Conservation (phyloP, 2,113 vertebrate genomes). For the Lanius ludovicianus region DNA sequence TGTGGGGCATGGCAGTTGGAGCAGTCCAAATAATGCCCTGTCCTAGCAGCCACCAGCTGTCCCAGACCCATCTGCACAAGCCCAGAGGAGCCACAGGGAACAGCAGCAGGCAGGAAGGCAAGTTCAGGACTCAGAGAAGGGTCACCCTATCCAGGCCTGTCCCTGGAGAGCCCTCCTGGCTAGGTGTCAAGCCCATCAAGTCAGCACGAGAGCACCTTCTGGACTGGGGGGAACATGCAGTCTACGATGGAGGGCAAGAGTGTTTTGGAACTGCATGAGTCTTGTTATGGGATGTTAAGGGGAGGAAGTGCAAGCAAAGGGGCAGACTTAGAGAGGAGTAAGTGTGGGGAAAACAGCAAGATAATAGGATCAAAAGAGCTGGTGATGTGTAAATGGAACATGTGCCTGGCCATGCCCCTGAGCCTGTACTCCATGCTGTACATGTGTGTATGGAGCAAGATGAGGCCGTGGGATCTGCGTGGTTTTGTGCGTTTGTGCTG, state of each 20-base stretch:
- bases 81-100: not conserved
- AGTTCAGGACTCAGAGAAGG: not conserved
- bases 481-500: not conserved
- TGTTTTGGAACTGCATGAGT: not conserved
- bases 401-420: not conserved
- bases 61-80: not conserved
- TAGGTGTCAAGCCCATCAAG: not conserved
- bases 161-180: not conserved
- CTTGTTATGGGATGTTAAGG: not conserved
- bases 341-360: not conserved
- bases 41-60: not conserved
- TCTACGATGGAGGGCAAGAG: not conserved
- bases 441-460: not conserved
- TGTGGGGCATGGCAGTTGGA: not conserved
- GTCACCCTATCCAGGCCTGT: not conserved
- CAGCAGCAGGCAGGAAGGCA: not conserved
- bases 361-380: not conserved
- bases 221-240: accelerated
- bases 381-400: not conserved
- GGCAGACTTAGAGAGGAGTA: not conserved
- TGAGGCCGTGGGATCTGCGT: accelerated
- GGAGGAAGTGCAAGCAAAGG: not conserved
- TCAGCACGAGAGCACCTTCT: not conserved
- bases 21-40: not conserved
- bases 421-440: not conserved